Evolutionary conservation across 1,140 invertebrate species (phyloP), one percentile per base, ranked within the genome.

Genomic region (Anoplophora glabripennis): DNA sequence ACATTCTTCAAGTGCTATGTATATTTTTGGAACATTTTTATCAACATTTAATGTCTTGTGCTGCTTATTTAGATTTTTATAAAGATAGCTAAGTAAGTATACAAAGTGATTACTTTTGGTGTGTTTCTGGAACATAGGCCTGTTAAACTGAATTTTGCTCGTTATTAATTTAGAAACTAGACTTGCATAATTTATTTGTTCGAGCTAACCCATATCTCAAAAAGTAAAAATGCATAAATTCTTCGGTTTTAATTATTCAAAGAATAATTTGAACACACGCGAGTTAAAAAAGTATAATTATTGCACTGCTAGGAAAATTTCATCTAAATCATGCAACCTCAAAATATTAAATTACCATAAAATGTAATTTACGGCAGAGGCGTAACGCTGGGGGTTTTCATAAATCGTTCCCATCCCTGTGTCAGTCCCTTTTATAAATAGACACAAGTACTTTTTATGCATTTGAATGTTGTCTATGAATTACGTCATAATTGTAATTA

Each of bases 151-250:
- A 28, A 28, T 28, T 28, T 28, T 28, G 21, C 21, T 28, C 21
- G 21, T 28, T 28, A 28, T 28, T 28, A 28, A 28, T 40, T 61
- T 41, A 56, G 56, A 61, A 56, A 2, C 48, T 55, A 44, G 45
- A 40, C 28, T 51, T 57, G 49, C 41, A 57, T 63, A 63, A 63
- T 63, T 63, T 56, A 63, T 63, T 58, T 58, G 61, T 58, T 63
- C 55, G 61, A 57, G 55, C 53, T 54, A 55, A 56, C 59, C 53
- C 61, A 63, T 63, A 58, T 63, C 55, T 63, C 55, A 63, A 63
- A 63, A 63, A 63, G 42, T 54, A 46, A 57, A 63, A 63, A 63
- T 57, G 54, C 61, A 63, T 63, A 63, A 63, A 63, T 63, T 63
- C 55, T 63, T 51, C 54, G 53, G 49, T 58, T 63, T 63, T 63